A percentile compares a stretch with the other conserved stretches of the same genome.
Evolutionary conservation across 1,140 invertebrate genomes (phyloP).

Genomic region (Gryon sp.): DNA sequence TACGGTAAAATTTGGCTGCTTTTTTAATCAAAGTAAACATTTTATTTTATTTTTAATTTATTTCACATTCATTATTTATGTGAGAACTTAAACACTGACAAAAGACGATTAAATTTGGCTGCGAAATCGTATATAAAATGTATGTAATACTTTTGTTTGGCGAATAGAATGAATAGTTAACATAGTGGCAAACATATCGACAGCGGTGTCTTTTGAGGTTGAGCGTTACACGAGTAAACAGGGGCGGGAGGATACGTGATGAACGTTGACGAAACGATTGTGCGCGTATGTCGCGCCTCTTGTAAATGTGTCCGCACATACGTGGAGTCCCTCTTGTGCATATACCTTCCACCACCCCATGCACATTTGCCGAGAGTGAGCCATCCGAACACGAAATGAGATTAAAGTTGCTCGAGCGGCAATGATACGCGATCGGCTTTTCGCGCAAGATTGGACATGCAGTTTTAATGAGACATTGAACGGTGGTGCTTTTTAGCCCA

Average conservation of each 20-base stretch:
- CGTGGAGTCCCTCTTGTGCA: not conserved
- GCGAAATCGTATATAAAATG: no score
- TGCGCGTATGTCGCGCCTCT: constrained; percentile 9
- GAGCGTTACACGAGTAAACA: constrained; percentile 49
- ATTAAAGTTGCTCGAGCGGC: constrained; percentile 35
- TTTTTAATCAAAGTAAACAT: no score
- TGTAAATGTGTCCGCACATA: constrained; percentile 4
- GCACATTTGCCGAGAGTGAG: not conserved
- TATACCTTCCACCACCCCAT: no score
- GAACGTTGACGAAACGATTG: constrained; percentile 2
- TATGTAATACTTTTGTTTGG: constrained; percentile 24
- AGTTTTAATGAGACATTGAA: constrained; percentile 40
- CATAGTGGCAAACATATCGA: constrained; percentile 37
- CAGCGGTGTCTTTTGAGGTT: constrained; percentile 44
- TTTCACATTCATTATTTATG: no score
- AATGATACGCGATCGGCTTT: constrained; percentile 46
- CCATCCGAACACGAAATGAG: constrained; percentile 25
- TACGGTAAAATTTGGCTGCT: no score
- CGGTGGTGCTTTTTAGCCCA: constrained; percentile 31
- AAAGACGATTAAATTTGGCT: no score
- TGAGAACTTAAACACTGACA: no score
- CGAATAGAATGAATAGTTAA: constrained; percentile 31
- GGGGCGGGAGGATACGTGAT: constrained; percentile 8
- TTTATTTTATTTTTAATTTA: no score
- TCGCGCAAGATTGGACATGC: constrained; percentile 39